phyloP scores from a whole-genome alignment of 2,113 vertebrate species.

The Epinephelus lanceolatus region DNA sequence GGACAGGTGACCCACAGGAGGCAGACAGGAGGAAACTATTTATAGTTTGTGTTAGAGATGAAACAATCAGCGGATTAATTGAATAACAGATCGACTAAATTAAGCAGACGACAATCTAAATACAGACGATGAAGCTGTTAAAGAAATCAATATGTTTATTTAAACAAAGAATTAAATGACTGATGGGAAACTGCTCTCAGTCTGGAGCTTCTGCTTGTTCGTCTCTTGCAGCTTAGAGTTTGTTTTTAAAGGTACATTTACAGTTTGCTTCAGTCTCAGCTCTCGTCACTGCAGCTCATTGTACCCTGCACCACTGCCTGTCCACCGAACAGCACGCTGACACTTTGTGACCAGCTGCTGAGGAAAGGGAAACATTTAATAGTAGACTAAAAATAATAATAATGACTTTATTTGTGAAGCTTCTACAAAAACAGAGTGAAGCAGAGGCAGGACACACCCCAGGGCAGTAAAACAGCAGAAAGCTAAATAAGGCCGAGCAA shows the following conservation, averaged over 20 bases:
- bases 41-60: not conserved
- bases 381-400: no score
- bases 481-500: no score
- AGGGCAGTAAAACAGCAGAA: no score
- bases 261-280: not conserved
- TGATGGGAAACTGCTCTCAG: not conserved
- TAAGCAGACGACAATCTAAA: not conserved
- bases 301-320: no score
- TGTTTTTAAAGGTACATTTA: not conserved
- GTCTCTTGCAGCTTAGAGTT: not conserved
- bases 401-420: no score
- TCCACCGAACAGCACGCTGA: not conserved
- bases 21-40: constrained; percentile 6
- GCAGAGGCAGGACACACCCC: no score
- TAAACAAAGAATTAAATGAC: not conserved
- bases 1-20: not conserved
- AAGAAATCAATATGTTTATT: not conserved
- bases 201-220: not conserved
- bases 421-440: no score
- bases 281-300: not conserved
- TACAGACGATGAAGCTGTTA: not conserved
- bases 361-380: not conserved
- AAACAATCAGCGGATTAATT: not conserved
- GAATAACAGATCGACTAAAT: not conserved
- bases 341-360: not conserved